Evolutionary conservation across 2,113 vertebrate species (phyloP).

Genomic region (Scopus umbretta): DNA sequence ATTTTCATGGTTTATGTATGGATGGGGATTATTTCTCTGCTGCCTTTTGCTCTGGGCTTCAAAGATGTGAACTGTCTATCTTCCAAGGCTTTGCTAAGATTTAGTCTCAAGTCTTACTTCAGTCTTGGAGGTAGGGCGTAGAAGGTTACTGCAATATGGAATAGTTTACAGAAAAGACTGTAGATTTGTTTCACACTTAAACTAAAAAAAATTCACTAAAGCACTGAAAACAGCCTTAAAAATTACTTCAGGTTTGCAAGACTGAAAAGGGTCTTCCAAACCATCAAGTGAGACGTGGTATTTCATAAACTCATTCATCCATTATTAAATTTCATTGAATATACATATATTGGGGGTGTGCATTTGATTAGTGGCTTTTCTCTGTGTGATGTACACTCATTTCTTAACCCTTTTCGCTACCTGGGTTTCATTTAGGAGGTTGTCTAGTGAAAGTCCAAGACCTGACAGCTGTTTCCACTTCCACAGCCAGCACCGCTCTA

Average conservation of each 20-base stretch:
- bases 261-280: background rate
- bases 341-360: fast-evolving
- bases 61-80: background rate
- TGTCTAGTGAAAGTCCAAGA: background rate
- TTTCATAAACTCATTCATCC: background rate
- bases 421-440: background rate
- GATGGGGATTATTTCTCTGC: background rate
- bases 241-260: background rate
- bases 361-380: background rate
- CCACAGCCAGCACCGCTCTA: background rate
- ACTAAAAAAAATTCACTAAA: background rate
- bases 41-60: background rate
- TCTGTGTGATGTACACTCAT: background rate
- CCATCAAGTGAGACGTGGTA: background rate
- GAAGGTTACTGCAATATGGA: background rate
- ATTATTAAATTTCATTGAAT: background rate
- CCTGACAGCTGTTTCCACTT: background rate
- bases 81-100: background rate
- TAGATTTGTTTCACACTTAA: background rate
- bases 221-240: background rate
- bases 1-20: background rate
- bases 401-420: background rate
- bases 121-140: background rate
- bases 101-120: background rate
- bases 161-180: background rate